phyloP scores from a whole-genome alignment of 2,113 vertebrate species.

The Sitta europaea region DNA sequence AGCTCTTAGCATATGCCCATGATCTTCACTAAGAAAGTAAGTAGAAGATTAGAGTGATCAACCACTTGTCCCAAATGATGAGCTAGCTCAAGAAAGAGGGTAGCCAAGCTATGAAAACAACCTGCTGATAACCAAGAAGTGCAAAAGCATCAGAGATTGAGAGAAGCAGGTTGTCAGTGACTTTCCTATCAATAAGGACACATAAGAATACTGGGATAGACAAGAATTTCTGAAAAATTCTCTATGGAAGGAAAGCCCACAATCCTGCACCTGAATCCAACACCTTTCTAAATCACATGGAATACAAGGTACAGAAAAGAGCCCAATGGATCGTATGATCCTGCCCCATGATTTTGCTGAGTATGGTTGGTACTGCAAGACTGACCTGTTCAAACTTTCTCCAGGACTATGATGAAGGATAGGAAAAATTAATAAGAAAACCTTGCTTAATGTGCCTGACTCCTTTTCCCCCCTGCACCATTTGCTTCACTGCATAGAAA shows the following conservation, averaged over 20 bases:
- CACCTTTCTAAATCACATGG: neutral
- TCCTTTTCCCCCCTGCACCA: neutral
- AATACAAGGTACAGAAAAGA: neutral
- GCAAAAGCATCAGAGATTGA: neutral
- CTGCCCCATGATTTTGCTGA: neutral
- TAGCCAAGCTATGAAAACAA: neutral
- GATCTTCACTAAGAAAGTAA: neutral
- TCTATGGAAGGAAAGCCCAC: neutral
- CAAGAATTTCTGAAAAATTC: neutral
- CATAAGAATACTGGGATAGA: neutral
- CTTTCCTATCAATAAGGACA: neutral
- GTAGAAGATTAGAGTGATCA: neutral
- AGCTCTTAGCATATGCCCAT: neutral
- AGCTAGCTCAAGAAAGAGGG: neutral
- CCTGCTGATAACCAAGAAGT: neutral
- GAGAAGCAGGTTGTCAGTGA: neutral
- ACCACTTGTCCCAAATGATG: neutral
- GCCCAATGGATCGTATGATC: fast-evolving
- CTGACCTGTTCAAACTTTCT: neutral
- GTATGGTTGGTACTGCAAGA: neutral
- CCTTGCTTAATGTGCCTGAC: neutral
- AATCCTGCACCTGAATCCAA: neutral
- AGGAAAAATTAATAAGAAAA: neutral
- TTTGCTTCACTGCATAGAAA: neutral
- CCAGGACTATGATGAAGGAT: neutral